Base-by-base conservation (phyloP, 2,797 vertebrate species). In the Anas bahamensis region DNA sequence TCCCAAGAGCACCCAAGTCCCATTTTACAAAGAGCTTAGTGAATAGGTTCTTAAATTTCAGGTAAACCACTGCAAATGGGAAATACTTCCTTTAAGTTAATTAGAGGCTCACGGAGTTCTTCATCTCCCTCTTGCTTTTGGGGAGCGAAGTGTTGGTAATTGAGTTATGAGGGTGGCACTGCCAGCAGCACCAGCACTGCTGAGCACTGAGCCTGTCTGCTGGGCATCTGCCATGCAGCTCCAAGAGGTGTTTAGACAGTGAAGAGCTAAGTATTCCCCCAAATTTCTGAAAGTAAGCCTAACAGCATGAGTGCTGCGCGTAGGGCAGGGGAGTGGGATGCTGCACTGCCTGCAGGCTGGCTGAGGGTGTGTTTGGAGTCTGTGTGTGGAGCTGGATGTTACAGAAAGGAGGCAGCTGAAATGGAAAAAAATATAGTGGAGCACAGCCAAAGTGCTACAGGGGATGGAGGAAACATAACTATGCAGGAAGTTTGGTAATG, bases 301-400 rank as follows among this genome's bases (percentile, higher is more conserved):
- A 53, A 14, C 0, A 46, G 9, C 28, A 10, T 21, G 24, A 70
- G 44, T 41, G 6, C 28, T 55, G 33, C 3, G 1, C 10, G 22
- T 31, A 55, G 42, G 64, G 50, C 26, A 13, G 48, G 18, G 42
- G 23, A 50, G 60, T 44, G 50, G 24, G 31, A 24, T 18, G 39
- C 3, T 6, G 18, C 41, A 13, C 3, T 0, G 8, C 1, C 1
- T 76, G 63, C n/a, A 0, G 7, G 53, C 31, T 46, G 69, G 4
- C 44, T 42, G 68, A 22, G 41, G 9, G 41, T 60, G 50, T 31
- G 31, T 84, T 76, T 68, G 65, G 76, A 66, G 64, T 48, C 44
- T 28, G 29, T 48, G 68, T 0, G 0, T 1, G 5, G 72, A 37
- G 61, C 39, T 77, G 81, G 33, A 55, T 68, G 66, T 39, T 41